Evolutionary conservation across 1,140 invertebrate species (phyloP).

Genomic region (Drosophila nannoptera): DNA sequence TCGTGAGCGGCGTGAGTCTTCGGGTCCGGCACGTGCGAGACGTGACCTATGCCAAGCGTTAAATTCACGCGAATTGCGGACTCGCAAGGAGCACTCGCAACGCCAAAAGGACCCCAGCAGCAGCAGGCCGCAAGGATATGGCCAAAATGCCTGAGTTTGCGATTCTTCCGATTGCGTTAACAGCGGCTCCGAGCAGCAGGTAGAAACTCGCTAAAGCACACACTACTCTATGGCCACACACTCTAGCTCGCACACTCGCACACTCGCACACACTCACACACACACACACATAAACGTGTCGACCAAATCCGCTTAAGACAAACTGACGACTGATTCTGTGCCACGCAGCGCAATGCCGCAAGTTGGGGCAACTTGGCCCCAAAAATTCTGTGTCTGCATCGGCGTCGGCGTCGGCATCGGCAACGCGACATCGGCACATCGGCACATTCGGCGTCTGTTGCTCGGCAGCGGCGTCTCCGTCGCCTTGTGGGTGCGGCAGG

Average conservation of each 20-base stretch:
- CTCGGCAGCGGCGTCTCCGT: slow-evolving; percentile 11
- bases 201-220: slow-evolving; percentile 12
- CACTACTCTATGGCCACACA: not conserved
- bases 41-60: slow-evolving; percentile 71
- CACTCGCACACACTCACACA: slow-evolving; percentile 12
- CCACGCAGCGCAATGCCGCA: slow-evolving; percentile 46
- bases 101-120: not conserved
- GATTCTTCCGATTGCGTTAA: slow-evolving; percentile 19
- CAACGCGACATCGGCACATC: slow-evolving; percentile 24
- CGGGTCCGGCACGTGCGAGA: slow-evolving; percentile 38
- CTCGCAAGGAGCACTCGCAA: not conserved
- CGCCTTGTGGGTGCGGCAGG: not conserved
- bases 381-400: slow-evolving; percentile 27
- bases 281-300: slow-evolving; percentile 57
- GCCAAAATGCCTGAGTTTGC: slow-evolving; percentile 5
- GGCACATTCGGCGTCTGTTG: not conserved
- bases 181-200: slow-evolving; percentile 5
- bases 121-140: not conserved
- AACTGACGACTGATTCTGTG: slow-evolving; percentile 76
- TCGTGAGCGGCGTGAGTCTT: slow-evolving; percentile 12
- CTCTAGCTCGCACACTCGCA: too few relatives aligned
- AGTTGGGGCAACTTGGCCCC: slow-evolving; percentile 59
- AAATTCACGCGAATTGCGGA: slow-evolving; percentile 55
- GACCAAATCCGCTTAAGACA: slow-evolving; percentile 77
- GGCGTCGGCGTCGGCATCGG: slow-evolving; percentile 41